Conservation (phyloP, 2,888 invertebrate genomes). For the Leptinotarsa haldemani region DNA sequence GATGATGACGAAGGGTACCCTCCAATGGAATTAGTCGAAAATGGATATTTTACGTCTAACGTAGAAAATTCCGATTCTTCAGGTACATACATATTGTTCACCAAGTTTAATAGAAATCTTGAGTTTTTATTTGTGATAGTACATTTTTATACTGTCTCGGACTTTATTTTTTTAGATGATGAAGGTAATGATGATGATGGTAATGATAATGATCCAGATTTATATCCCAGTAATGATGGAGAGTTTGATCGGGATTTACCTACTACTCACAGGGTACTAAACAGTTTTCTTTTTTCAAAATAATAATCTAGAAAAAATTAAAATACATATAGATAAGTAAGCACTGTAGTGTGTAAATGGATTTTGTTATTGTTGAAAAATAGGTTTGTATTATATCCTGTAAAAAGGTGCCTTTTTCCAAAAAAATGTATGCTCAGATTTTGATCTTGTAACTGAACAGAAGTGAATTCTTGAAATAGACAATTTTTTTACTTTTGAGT, state of each 20-base stretch:
- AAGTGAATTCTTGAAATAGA: too few species aligned
- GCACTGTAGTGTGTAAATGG: too few species aligned
- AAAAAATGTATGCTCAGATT: too few species aligned
- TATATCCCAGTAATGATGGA: constrained; percentile 48
- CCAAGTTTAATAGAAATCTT: neutral
- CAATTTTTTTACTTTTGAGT: too few species aligned
- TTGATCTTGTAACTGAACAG: too few species aligned
- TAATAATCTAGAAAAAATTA: too few species aligned
- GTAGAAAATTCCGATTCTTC: constrained; percentile 45
- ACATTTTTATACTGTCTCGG: constrained; percentile 11
- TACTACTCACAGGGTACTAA: constrained; percentile 60
- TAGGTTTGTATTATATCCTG: too few species aligned
- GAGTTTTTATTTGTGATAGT: constrained; percentile 2
- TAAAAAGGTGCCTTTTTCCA: too few species aligned
- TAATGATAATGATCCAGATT: constrained; percentile 50
- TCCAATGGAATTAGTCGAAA: constrained; percentile 51
- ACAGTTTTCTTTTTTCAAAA: neutral
- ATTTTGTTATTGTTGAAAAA: too few species aligned
- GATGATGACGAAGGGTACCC: constrained; percentile 42
- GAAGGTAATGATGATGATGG: constrained; percentile 49
- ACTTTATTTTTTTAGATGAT: too few species aligned
- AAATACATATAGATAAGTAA: too few species aligned
- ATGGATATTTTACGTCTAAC: constrained; percentile 54
- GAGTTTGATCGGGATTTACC: constrained; percentile 63
- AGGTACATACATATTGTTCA: constrained; percentile 35